These are phyloP conservation scores for Aleadryas rufinucha DNA, from an alignment of 2,113 vertebrate species.

Conservation along the genomic window DNA sequence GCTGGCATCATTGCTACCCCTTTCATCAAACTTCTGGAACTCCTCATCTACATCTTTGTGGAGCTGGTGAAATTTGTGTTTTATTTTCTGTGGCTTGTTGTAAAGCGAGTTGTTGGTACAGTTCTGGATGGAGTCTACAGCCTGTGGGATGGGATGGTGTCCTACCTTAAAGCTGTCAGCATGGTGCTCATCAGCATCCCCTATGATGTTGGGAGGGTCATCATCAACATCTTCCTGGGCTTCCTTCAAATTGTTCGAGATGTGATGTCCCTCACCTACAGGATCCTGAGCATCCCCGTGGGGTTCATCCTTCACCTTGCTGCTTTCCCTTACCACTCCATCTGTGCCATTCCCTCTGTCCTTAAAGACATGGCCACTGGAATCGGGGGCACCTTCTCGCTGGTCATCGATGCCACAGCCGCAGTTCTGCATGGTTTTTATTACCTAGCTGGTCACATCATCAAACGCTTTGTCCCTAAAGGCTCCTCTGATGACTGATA, in stretches of 20 bases:
- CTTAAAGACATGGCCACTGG: conserved; percentile 70
- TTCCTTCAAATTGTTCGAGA: conserved; percentile 67
- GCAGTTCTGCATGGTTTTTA: conserved; percentile 54
- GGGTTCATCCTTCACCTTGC: conserved; percentile 70
- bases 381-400: conserved; percentile 37
- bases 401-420: conserved; percentile 63
- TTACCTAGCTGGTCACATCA: conserved; percentile 51
- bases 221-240: conserved; percentile 61
- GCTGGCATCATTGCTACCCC: conserved; percentile 52
- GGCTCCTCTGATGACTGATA: conserved; percentile 50
- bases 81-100: conserved; percentile 58
- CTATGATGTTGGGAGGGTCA: conserved; percentile 65
- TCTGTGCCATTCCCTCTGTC: conserved; percentile 71
- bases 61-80: conserved; percentile 54
- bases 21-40: conserved; percentile 65
- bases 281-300: conserved; percentile 64
- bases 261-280: conserved; percentile 49
- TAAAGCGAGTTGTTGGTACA: conserved; percentile 29
- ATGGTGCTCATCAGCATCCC: conserved; percentile 73
- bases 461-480: conserved; percentile 60
- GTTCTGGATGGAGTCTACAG: conserved; percentile 35
- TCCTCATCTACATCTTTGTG: conserved; percentile 52
- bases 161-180: conserved; percentile 65
- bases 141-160: conserved; percentile 44
- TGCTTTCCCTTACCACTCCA: conserved; percentile 69